These are phyloP conservation scores for Bicyclus anynana DNA, from an alignment of 1,140 invertebrate species.

Conservation along the genomic window DNA sequence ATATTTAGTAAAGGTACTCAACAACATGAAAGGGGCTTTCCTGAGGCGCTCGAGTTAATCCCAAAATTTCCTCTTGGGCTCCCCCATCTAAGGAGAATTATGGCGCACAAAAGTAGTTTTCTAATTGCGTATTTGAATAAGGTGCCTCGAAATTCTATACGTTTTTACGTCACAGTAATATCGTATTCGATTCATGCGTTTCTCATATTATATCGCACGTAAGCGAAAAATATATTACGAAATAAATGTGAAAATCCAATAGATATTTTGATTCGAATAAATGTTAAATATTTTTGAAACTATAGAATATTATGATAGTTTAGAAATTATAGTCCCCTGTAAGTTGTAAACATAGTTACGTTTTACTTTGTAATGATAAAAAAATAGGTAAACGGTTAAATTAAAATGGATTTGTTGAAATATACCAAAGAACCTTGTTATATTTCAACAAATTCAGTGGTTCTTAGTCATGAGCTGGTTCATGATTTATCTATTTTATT, in stretches of 20 bases:
- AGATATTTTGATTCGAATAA: slow-evolving; percentile 6
- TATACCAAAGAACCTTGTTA: no score
- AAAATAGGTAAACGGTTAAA: no score
- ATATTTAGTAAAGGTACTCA: no score
- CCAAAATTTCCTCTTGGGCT: no score
- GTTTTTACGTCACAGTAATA: slow-evolving; percentile 61
- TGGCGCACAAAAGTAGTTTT: slow-evolving; percentile 51
- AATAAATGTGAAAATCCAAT: slow-evolving; percentile 4
- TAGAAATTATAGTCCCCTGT: background rate
- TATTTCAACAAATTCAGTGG: no score
- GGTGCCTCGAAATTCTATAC: slow-evolving; percentile 21
- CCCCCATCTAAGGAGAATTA: no score
- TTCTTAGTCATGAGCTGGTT: no score
- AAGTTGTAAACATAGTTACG: background rate
- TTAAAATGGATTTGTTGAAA: no score
- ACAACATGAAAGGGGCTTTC: no score
- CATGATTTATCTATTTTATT: no score
- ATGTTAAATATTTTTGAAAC: slow-evolving; percentile 9
- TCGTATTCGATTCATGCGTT: slow-evolving; percentile 14
- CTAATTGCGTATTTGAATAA: slow-evolving; percentile 32
- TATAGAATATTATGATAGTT: slow-evolving; percentile 7
- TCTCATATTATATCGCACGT: slow-evolving; percentile 17
- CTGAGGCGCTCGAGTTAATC: no score
- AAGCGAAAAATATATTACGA: slow-evolving; percentile 17
- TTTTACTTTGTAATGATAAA: background rate